These are phyloP conservation scores for Lasiurus cinereus DNA, from an alignment of 2,113 vertebrate species.

Conservation along the genomic window DNA sequence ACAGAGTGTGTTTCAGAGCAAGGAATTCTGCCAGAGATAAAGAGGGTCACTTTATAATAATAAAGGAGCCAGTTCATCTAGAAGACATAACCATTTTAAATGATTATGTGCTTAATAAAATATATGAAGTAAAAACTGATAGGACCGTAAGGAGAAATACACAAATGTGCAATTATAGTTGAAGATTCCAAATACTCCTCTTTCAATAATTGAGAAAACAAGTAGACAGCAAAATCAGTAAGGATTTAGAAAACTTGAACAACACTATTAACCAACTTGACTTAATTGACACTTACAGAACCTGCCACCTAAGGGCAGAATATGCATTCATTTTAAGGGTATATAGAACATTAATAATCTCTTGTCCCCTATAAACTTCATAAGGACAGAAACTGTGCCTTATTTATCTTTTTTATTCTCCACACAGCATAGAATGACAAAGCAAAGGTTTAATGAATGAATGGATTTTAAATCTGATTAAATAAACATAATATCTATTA, in stretches of 20 bases:
- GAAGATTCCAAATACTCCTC: neutral
- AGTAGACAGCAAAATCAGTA: neutral
- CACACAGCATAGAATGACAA: neutral
- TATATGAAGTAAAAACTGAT: neutral
- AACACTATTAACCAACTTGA: neutral
- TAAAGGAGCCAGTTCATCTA: neutral
- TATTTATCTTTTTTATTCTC: constrained; percentile 3
- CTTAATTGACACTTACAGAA: neutral
- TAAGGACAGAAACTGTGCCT: neutral
- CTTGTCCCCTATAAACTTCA: neutral
- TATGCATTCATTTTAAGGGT: neutral
- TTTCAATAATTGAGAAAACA: neutral
- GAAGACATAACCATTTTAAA: neutral
- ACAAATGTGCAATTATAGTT: neutral
- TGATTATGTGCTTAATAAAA: constrained; percentile 12
- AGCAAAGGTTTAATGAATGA: neutral
- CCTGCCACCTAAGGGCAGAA: neutral
- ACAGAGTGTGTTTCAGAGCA: constrained; percentile 37
- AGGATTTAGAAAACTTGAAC: neutral
- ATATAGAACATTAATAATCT: neutral
- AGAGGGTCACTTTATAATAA: constrained; percentile 40
- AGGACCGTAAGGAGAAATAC: neutral
- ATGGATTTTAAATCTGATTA: neutral
- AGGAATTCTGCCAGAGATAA: constrained; percentile 35
- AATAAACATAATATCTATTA: neutral